Evolutionary conservation across 2,888 invertebrate genomes (phyloP), one percentile per base, ranked within the genome.

Genomic region (Allolobophora icterica): DNA sequence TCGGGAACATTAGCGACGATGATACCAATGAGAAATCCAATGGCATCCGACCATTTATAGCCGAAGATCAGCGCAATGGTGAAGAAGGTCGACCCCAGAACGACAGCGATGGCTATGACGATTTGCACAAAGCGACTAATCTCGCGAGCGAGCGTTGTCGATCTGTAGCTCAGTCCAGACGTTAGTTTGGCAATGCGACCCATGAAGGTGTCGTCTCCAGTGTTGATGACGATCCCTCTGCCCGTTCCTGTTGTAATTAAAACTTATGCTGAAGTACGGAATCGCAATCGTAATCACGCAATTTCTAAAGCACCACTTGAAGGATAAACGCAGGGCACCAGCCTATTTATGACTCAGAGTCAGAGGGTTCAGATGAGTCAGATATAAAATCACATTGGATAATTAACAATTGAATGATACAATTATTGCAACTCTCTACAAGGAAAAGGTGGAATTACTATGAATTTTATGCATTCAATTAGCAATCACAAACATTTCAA

Each of bases 1-100:
- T 91, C 91, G 6, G 91, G 91, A 84, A 91, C 91, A 35, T 91
- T 91, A 33, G 90, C 91, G 3, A 91, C 90, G 40, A 91, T 91
- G 90, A 91, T 90, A 3, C 91, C 91, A n/a, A 91, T 91, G 34
- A 91, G 90, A 58, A 91, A 91, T 13, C 84, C 87, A 30, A 90
- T 91, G 42, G 91, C 90, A 33, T 83, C 42, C 84, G 90, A 24
- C 84, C 87, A 84, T 0, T 83, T 42, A 40, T 38, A 84, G 6
- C 91, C 91, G 42, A 91, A 45, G 24, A 30, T 8, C 3, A 91
- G 42, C 0, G 45, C 90, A 45, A 90, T 90, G 84, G 84, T 90
- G 90, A 91, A 91, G 90, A 91, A 91, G n/a, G 34, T 83, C 1
- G 90, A 17, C 1, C 52, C 91, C 17, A 91, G 6, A 24, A n/a